Evolutionary conservation across 2,797 vertebrate species (phyloP).

Genomic region (Pteropus rufus): DNA sequence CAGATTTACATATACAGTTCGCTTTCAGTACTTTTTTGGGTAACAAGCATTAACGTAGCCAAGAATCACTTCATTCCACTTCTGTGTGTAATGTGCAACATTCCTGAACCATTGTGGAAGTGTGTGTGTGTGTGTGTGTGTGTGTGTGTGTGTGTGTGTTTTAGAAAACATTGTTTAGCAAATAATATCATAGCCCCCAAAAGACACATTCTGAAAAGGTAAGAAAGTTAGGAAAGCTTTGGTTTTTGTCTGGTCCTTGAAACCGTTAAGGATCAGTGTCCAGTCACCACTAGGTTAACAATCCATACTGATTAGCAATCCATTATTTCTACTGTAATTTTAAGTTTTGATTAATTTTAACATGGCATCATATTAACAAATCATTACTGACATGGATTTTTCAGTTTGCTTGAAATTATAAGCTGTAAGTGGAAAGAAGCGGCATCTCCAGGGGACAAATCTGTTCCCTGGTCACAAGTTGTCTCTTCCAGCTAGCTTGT

Average conservation of each 20-base stretch:
- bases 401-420: constrained; percentile 63
- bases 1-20: not conserved
- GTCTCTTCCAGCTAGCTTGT: constrained; percentile 50
- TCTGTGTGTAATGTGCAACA: not conserved
- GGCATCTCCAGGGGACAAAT: constrained; percentile 85
- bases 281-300: not conserved
- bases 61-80: not conserved
- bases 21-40: not conserved
- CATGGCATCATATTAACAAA: constrained; percentile 15
- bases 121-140: too few species aligned
- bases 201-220: not conserved
- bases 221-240: not conserved
- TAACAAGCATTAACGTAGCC: not conserved
- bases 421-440: constrained; percentile 73
- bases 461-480: constrained; percentile 74
- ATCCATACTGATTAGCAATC: not conserved
- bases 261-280: not conserved
- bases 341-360: not conserved
- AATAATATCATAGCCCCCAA: not conserved
- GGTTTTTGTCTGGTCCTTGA: not conserved
- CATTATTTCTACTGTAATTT: not conserved
- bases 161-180: not conserved
- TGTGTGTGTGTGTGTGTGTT: not conserved
- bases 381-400: constrained; percentile 24
- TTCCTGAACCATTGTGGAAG: not conserved